These are phyloP conservation scores for Muscicapa striata DNA, from an alignment of 2,797 vertebrate species.

Conservation along the genomic window DNA sequence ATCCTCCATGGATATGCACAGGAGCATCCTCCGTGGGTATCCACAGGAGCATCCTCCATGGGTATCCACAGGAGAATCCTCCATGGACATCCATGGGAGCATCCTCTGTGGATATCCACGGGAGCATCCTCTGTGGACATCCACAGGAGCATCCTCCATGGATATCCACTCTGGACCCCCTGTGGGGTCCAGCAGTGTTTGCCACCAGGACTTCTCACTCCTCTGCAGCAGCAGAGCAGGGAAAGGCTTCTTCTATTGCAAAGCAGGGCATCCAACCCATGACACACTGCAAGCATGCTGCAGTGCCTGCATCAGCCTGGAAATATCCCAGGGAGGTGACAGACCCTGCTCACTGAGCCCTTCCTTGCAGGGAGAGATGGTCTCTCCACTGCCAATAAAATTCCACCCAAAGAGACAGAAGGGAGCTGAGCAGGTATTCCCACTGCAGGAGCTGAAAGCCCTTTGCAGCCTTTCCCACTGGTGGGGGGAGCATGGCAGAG, in stretches of 20 bases:
- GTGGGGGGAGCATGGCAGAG: background rate
- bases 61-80: background rate
- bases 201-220: background rate
- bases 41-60: too few species aligned
- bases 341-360: background rate
- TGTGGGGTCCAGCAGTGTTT: background rate
- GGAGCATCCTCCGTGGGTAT: too few species aligned
- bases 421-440: background rate
- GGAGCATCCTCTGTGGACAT: background rate
- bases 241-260: background rate
- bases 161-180: rapidly evolving
- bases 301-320: background rate
- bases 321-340: background rate
- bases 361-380: background rate
- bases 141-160: background rate
- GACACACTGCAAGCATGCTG: background rate
- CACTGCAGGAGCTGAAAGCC: background rate
- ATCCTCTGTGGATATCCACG: background rate
- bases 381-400: background rate
- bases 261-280: background rate
- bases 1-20: too few species aligned
- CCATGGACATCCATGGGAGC: too few species aligned
- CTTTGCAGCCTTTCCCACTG: background rate
- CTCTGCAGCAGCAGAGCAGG: background rate
- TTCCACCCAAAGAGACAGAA: background rate